Evolutionary conservation across 2,888 invertebrate genomes (phyloP), one percentile per base, ranked within the genome.

Genomic region (Spilosoma lubricipeda): DNA sequence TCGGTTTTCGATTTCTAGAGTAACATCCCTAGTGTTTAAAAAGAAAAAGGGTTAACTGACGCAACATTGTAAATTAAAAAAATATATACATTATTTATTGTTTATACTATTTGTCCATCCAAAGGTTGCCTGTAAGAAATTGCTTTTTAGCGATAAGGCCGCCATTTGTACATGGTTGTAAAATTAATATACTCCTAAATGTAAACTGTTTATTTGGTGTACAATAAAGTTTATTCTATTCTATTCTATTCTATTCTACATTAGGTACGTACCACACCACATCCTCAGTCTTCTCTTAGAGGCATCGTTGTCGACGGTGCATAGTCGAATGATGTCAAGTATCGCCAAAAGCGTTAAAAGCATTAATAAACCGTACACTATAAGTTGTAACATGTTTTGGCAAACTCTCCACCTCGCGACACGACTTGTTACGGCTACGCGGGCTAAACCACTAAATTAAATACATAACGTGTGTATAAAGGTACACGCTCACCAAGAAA

Each of bases 251-350:
- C n/a, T n/a, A n/a, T n/a, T n/a, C n/a, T n/a, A n/a, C n/a, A n/a
- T n/a, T n/a, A n/a, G n/a, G n/a, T n/a, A 86, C 87, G 64, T 77
- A 92, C 91, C 89, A 56, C 86, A 78, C 82, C 85, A 86, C 13
- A 87, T 78, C 27, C 83, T 82, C 45, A 87, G 74, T 75, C 80
- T 77, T 71, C 81, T 82, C 72, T 82, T 82, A 11, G 82, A 85
- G 20, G 77, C 73, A 0, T 84, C 85, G 45, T 86, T 86, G n/a
- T 86, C 85, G 42, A 75, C 75, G 23, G 83, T 77, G 68, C 89
- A 92, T 39, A 87, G 80, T 71, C 89, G 85, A 45, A 90, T 72
- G 11, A 89, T 56, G 74, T 92, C 92, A n/a, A 91, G 84, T 33
- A 90, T 63, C 0, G 91, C 91, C 70, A 92, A 74, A 36, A 90